Conservation (phyloP, 1,140 invertebrate species). For the Tyrophagus putrescentiae region DNA sequence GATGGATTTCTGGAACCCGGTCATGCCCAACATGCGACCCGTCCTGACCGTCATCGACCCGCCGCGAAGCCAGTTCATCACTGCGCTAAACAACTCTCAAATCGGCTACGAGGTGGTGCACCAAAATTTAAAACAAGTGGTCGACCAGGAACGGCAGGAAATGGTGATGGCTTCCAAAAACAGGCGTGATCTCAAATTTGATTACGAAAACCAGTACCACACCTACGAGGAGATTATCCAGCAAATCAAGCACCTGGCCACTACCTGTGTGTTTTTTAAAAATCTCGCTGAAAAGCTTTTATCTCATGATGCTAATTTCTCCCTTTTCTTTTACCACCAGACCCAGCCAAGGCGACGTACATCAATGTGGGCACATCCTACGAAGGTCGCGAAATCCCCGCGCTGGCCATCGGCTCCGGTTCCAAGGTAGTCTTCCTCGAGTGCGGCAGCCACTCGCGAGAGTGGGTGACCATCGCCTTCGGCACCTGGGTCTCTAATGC, state of each 20-base stretch:
- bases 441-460: slow-evolving; percentile 59
- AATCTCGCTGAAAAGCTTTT: too few species aligned
- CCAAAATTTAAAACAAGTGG: slow-evolving; percentile 6
- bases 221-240: slow-evolving; percentile 17
- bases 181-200: background rate
- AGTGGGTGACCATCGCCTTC: slow-evolving; percentile 70
- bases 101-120: slow-evolving; percentile 14
- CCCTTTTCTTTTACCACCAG: background rate
- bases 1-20: slow-evolving; percentile 20
- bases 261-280: slow-evolving; percentile 9
- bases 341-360: background rate
- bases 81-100: slow-evolving; percentile 11
- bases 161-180: slow-evolving; percentile 2
- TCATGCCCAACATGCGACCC: slow-evolving; percentile 17
- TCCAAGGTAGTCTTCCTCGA: slow-evolving; percentile 17
- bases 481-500: slow-evolving; percentile 66
- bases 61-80: background rate
- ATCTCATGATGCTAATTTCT: background rate
- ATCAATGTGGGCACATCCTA: slow-evolving; percentile 1
- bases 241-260: slow-evolving; percentile 14
- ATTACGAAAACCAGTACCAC: slow-evolving; percentile 19
- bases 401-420: background rate
- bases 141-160: slow-evolving; percentile 16
- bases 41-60: slow-evolving; percentile 20
- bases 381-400: slow-evolving; percentile 18